These are phyloP conservation scores for Drosophila kurseongensis DNA, from an alignment of 1,140 invertebrate genomes.

Conservation along the genomic window DNA sequence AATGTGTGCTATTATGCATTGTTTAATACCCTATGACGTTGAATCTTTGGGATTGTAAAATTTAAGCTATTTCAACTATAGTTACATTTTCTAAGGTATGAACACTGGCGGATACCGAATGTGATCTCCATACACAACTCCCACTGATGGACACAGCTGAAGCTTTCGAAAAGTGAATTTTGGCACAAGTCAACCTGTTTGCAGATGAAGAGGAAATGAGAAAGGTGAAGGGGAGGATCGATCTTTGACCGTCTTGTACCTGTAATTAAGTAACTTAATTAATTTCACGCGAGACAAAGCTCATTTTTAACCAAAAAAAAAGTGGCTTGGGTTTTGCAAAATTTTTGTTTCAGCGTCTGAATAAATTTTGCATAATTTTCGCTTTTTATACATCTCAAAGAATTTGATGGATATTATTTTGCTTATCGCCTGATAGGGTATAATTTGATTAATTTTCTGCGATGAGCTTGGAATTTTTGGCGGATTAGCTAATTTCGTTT, in stretches of 20 bases:
- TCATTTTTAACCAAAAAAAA: slow-evolving; percentile 27
- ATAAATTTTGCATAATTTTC: slow-evolving; percentile 73
- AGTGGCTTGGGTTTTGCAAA: slow-evolving; percentile 39
- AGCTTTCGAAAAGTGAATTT: slow-evolving; percentile 39
- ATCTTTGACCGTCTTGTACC: slow-evolving; percentile 39
- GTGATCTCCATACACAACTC: neutral
- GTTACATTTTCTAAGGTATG: neutral
- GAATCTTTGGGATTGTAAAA: neutral
- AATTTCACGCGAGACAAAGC: slow-evolving; percentile 54
- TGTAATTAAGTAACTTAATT: slow-evolving; percentile 80
- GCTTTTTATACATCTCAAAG: slow-evolving; percentile 39
- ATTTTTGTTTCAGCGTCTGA: slow-evolving; percentile 33
- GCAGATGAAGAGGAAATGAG: neutral
- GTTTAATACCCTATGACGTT: slow-evolving; percentile 22
- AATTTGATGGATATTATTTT: slow-evolving; percentile 61
- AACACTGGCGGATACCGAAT: neutral
- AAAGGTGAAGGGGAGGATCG: slow-evolving; percentile 15
- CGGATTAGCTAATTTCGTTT: slow-evolving; percentile 18
- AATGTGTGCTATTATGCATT: neutral
- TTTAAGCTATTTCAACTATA: neutral
- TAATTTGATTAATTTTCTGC: slow-evolving; percentile 59
- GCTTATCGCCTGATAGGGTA: slow-evolving; percentile 51
- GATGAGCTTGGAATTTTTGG: slow-evolving; percentile 23
- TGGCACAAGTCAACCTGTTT: slow-evolving; percentile 73
- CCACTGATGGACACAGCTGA: slow-evolving; percentile 15